Base-by-base conservation (phyloP, 1,140 invertebrate species). In the Sinella curviseta region DNA sequence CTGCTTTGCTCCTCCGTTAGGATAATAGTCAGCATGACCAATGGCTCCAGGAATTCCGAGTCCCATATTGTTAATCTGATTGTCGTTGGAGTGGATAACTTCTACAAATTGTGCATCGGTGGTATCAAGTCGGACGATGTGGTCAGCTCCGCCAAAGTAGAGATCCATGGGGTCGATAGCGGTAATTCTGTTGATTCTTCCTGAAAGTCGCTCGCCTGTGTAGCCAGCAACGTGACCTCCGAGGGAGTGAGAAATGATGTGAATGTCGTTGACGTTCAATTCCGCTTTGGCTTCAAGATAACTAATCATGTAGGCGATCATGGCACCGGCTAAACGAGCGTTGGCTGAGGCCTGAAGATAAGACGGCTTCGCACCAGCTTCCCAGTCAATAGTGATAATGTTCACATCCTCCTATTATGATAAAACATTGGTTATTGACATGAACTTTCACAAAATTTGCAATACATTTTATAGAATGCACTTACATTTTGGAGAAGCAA, bases 111-210 rank as follows among this genome's bases (percentile, higher is more conserved):
- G 4, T 17, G 86, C 88, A 80, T 90, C 89, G 33, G 82, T 83
- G 20, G 85, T 85, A 82, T 90, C 89, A 0, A 90, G 84, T 30
- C 88, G 85, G 16, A 90, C 88, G n/a, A n/a, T n/a, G n/a, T n/a
- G n/a, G n/a, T n/a, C n/a, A n/a, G n/a, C n/a, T n/a, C n/a, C n/a
- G n/a, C 88, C 87, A 82, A 90, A 90, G 65, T 89, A 86, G 16
- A 89, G 89, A 17, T 87, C 88, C 3, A 89, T 88, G 0, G 89
- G 89, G 83, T 90, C 89, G 74, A 90, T 80, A 8, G 87, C 88
- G 8, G 39, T 48, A 12, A 48, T 48, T 48, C 39, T 48, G 8
- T 8, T 8, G 20, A 48, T 48, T 8, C 39, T 8, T 48, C 39
- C 39, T 20, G 20, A 12, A 8, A 48, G 20, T 20, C 39, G 8